These are phyloP conservation scores for Lymantria dispar DNA, from an alignment of 2,888 invertebrate species.

Conservation along the genomic window DNA sequence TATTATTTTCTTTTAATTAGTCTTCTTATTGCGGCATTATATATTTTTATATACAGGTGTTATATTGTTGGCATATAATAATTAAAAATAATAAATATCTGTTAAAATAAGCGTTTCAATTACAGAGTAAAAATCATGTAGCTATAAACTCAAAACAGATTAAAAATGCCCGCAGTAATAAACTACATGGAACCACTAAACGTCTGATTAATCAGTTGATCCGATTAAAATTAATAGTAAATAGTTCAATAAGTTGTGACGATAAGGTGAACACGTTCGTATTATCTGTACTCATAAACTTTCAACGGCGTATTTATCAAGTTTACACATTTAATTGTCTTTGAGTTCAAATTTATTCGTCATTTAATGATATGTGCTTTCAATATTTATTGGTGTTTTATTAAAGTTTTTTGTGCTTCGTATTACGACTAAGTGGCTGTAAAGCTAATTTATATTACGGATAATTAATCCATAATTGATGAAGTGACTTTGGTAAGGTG, in stretches of 20 bases:
- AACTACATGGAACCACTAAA: conserved; percentile 25
- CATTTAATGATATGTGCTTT: conserved; percentile 26
- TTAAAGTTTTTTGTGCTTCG: conserved; percentile 20
- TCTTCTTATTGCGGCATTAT: no score
- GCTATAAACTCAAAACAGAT: conserved; percentile 1
- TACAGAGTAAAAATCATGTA: conserved; percentile 5
- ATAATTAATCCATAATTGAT: neutral
- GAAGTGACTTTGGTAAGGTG: neutral
- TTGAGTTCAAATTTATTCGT: conserved; percentile 36
- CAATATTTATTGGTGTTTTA: conserved; percentile 25
- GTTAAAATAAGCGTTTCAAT: neutral
- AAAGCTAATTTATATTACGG: neutral
- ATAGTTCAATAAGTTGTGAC: conserved; percentile 38
- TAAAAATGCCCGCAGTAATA: conserved; percentile 12
- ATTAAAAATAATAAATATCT: neutral
- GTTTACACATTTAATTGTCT: conserved; percentile 38
- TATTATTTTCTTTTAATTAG: no score
- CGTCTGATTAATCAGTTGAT: conserved; percentile 31
- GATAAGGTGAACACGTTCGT: conserved; percentile 30
- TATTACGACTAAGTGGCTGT: conserved; percentile 1
- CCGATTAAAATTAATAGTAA: conserved; percentile 37
- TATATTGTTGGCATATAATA: no score
- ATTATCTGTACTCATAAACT: conserved; percentile 33
- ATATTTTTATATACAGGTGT: no score
- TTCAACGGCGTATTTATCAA: conserved; percentile 31